Base-by-base conservation (phyloP, 2,113 vertebrate species). In the Anser cygnoides region DNA sequence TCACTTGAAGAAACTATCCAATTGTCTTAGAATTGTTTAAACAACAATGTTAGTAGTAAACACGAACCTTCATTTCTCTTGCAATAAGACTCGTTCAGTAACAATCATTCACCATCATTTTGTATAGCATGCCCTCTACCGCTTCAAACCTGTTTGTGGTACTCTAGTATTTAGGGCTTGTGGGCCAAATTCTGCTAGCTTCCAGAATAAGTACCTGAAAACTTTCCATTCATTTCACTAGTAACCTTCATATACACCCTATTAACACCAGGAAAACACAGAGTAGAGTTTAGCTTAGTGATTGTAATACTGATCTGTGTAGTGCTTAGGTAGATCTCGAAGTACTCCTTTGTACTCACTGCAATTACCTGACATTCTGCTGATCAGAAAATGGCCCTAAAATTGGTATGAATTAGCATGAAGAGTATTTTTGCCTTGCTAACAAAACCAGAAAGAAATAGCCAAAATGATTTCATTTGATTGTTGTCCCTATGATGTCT, bases 1-100 rank as follows among this genome's bases (percentile, higher is more conserved):
- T 95, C 87, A 87, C 74, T 96, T 93, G 95, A 96, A 96, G 78
- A 96, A 96, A 95, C 88, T 83, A 89, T 55, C 77, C 95, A 91
- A 61, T 57, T 94, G 87, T 89, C 16, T 46, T 89, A 91, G 78
- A 96, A 95, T 65, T 87, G 83, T 91, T 93, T 81, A 55, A 83
- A 86, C 26, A 75, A 84, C 83, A 92, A 89, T 63, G 87, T 88
- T 90, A 63, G 67, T 54, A 91, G 88, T 91, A 77, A 93, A 90
- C 93, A 93, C 89, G 94, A 93, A 72, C 84, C 54, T 94, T 92
- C 77, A 82, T 63, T 93, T 87, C 71, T 83, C 46, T 54, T 44
- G 26, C 67, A 80, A 3, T 62, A 92, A 89, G 93, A 77, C 89
- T 70, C 74, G 74, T 77, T 62, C 68, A 83, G 55, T 44, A 76